Evolutionary conservation across 1,140 invertebrate species (phyloP).

Genomic region (Drosophila ogumai): DNA sequence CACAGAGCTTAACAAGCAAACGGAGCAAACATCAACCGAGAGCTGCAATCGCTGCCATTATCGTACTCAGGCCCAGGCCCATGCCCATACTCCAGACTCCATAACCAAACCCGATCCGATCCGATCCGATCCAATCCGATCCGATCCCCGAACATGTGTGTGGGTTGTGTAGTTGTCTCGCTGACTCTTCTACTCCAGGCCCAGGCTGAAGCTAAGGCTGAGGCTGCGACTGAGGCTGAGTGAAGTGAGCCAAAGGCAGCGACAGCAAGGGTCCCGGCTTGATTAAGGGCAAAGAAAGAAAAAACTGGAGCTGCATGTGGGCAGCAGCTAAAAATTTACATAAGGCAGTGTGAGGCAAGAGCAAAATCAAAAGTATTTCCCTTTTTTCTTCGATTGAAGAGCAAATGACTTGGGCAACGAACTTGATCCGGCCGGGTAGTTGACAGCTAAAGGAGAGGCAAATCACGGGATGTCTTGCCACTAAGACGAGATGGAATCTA

Average conservation of each 20-base stretch:
- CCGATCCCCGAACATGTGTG: conserved; percentile 67
- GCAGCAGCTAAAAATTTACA: conserved; percentile 60
- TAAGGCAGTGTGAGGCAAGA: conserved; percentile 56
- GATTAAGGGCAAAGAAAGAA: conserved; percentile 76
- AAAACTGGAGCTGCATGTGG: conserved; percentile 76
- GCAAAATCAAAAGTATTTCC: conserved; percentile 65
- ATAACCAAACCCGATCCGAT: conserved; percentile 46
- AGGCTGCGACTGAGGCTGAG: conserved; percentile 30
- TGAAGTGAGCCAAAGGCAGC: conserved; percentile 60
- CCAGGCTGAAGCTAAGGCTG: conserved; percentile 3
- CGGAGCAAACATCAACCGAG: conserved; percentile 54
- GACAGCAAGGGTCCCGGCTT: conserved; percentile 64
- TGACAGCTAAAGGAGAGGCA: conserved; percentile 42
- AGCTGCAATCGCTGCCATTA: conserved; percentile 75
- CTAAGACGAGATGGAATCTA: conserved; percentile 18
- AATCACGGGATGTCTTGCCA: conserved; percentile 27
- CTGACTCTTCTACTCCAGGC: conserved; percentile 37
- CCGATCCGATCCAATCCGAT: conserved; percentile 41
- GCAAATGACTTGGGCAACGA: conserved; percentile 61
- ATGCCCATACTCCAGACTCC: conserved; percentile 42
- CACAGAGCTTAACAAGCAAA: conserved; percentile 76
- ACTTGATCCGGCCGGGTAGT: conserved; percentile 42
- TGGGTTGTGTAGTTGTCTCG: conserved; percentile 69
- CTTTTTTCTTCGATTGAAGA: conserved; percentile 42
- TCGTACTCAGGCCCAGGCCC: conserved; percentile 57